A percentile compares a stretch with the other conserved stretches of the same genome.
phyloP scores from a whole-genome alignment of 2,888 invertebrate species.

The Loripinus fragilis region DNA sequence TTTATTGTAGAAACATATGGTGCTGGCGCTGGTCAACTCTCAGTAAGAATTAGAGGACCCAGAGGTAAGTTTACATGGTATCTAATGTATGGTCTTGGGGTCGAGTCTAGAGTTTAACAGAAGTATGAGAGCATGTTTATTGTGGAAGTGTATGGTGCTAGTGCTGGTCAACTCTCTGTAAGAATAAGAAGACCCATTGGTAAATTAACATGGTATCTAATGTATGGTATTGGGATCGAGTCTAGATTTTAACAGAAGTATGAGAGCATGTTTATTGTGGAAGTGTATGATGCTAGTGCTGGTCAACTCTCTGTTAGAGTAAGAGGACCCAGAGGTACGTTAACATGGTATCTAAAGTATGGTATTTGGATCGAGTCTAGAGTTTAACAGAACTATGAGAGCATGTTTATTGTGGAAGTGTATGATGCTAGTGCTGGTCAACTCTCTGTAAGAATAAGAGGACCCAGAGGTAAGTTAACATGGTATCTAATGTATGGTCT shows the following conservation, averaged over 20 bases:
- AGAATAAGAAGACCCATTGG: constrained; percentile 98
- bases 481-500: no score
- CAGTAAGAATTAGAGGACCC: constrained; percentile 98
- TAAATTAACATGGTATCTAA: no score
- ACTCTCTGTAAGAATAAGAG: constrained; percentile 97
- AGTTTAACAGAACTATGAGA: constrained; percentile 98
- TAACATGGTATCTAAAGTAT: no score
- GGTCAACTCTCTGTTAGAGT: constrained; percentile 99
- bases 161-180: constrained; percentile 98
- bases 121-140: constrained; percentile 98
- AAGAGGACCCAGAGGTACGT: constrained; percentile 94
- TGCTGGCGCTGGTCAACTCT: constrained; percentile 99
- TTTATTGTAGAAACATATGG: constrained; percentile 99
- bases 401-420: constrained; percentile 99
- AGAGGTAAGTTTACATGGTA: constrained; percentile 90
- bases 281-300: constrained; percentile 99
- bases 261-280: constrained; percentile 98
- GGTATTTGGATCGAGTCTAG: constrained; percentile 99
- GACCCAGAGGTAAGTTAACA: constrained; percentile 93
- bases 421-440: constrained; percentile 99
- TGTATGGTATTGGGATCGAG: constrained; percentile 99
- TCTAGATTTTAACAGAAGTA: constrained; percentile 98
- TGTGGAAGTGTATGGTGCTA: constrained; percentile 99
- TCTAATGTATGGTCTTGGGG: constrained; percentile 99
- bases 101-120: constrained; percentile 98